Base-by-base conservation (phyloP, 2,113 vertebrate species). In the Chaetodon trifascialis region DNA sequence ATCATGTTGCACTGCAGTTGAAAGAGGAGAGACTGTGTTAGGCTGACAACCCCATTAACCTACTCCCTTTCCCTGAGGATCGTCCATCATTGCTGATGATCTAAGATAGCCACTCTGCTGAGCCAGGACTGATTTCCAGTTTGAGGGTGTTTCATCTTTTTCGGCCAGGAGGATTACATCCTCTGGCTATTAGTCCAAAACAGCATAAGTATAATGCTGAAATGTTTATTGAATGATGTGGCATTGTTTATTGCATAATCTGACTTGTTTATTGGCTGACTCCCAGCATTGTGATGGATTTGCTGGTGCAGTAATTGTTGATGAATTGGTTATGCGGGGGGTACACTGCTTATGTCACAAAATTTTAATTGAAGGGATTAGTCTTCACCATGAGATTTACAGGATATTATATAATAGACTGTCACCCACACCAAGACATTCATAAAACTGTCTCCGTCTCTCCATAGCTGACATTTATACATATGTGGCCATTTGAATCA, bases 121-220 rank as follows among this genome's bases (percentile, higher is more conserved):
- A 84, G 89, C 85, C 88, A 83, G 77, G 51, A 36, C 6, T 34
- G 67, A 49, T 85, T 85, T 91, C 71, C 70, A 80, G 52, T 84
- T 76, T 62, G 58, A 87, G 80, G 83, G 82, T 82, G 91, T 89
- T 91, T 91, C 69, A 90, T 36, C 60, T 55, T 70, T 51, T 55
- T 84, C 25, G 60, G 44, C 88, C 83, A 74, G 67, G 19, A 72
- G 49, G 51, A 81, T 82, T 70, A 76, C 71, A 70, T 79, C 42
- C 11, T 63, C 52, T 62, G 17, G 49, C 30, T 67, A 46, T 62
- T 7, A 19, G 23, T 82, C 70, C 67, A 75, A 69, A 82, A 67
- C 38, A 86, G 76, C 51, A 72, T 60, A 30, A 82, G 56, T 56
- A 42, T 6, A 59, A 70, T 25, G 70, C 49, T 16, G 51, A 76